These are phyloP conservation scores for Hydrotaea cyrtoneurina DNA, from an alignment of 2,888 invertebrate species.

Conservation along the genomic window DNA sequence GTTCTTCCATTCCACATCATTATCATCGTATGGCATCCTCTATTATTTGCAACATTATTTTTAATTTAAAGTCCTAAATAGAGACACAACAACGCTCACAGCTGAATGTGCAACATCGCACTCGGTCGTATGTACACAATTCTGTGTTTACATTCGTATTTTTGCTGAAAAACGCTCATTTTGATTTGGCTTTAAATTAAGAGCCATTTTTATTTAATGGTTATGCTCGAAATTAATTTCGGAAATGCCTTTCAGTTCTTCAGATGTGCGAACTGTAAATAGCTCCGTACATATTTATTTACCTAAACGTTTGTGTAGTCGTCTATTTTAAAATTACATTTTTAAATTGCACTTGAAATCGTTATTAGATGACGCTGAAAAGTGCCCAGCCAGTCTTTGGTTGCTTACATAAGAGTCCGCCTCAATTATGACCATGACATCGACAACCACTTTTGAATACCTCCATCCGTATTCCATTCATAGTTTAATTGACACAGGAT, in stretches of 20 bases:
- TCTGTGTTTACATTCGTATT: not conserved
- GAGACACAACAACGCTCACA: not conserved
- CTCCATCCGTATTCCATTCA: no score
- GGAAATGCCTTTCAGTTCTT: constrained; percentile 5
- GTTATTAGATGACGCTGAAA: not conserved
- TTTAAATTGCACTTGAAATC: not conserved
- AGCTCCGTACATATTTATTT: not conserved
- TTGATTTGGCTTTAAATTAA: constrained; percentile 1
- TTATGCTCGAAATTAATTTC: constrained; percentile 29
- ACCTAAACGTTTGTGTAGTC: constrained; percentile 25
- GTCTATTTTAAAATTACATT: constrained; percentile 14
- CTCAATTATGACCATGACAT: no score
- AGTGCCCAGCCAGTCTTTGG: no score
- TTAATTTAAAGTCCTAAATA: constrained; percentile 61
- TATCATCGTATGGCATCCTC: constrained; percentile 25
- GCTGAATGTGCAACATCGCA: not conserved
- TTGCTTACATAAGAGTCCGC: no score
- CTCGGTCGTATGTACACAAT: not conserved
- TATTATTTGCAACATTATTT: constrained; percentile 61
- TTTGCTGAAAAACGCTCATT: not conserved
- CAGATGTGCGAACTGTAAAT: not conserved
- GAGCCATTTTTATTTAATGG: not conserved
- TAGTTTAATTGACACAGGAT: no score
- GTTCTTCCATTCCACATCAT: constrained; percentile 44
- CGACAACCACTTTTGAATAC: no score